Conservation (phyloP, 1,140 invertebrate genomes). For the Ceratoteleas bidentatus region DNA sequence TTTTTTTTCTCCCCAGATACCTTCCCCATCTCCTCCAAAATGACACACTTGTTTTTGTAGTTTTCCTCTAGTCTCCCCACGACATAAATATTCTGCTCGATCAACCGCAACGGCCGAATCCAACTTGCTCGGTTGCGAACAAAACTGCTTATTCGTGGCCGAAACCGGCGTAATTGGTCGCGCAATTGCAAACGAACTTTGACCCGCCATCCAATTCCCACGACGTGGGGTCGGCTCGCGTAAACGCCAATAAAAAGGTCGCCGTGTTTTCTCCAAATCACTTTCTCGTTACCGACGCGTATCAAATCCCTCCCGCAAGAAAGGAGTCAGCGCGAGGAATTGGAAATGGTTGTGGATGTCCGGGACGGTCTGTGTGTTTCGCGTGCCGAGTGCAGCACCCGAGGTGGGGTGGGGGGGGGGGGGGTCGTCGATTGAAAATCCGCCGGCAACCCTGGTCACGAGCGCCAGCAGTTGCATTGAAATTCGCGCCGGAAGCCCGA, state of each 20-base stretch:
- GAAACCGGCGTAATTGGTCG: too few species aligned
- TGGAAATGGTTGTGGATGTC: slow-evolving; percentile 26
- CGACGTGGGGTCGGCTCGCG: neutral
- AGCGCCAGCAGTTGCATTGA: slow-evolving; percentile 39
- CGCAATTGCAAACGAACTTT: slow-evolving; percentile 4
- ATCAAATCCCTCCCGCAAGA: slow-evolving; percentile 35
- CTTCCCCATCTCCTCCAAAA: too few species aligned
- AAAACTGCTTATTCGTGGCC: too few species aligned
- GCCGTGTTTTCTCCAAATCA: slow-evolving; percentile 36
- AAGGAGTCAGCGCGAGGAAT: slow-evolving; percentile 19
- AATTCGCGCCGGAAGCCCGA: slow-evolving; percentile 21
- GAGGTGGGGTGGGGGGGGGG: too few species aligned
- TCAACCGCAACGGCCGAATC: too few species aligned
- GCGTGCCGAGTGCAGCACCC: slow-evolving; percentile 8
- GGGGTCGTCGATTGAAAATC: slow-evolving; percentile 50
- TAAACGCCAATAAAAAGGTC: slow-evolving; percentile 38
- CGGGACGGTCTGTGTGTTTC: slow-evolving; percentile 25
- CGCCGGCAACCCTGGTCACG: slow-evolving; percentile 38
- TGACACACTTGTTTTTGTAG: too few species aligned
- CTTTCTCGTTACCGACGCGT: slow-evolving; percentile 36
- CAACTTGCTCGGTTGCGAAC: too few species aligned
- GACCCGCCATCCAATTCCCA: slow-evolving; percentile 24
- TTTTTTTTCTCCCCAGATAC: too few species aligned
- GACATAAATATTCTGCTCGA: too few species aligned
- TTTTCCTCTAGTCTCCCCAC: too few species aligned